Evolutionary conservation across 2,888 invertebrate genomes (phyloP), one percentile per base, ranked within the genome.

Genomic region (Phortica okadai): DNA sequence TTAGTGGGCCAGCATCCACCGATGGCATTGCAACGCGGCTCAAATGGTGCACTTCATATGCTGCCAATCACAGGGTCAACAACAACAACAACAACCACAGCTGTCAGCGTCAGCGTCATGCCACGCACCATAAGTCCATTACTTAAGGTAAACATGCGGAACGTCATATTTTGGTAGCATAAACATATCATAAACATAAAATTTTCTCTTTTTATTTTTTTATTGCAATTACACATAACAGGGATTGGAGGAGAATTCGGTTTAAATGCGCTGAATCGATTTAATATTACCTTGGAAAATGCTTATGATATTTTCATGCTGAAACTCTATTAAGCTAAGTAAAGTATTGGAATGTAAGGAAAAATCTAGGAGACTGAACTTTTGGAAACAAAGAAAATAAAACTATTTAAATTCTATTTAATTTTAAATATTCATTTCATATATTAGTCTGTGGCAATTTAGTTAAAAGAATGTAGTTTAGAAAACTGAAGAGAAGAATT

Each of bases 1-100:
- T 92, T 95, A 82, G 93, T 96, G 82, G 93, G 93, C 41, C 91
- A 90, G 64, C 88, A 90, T 79, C 84, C 84, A 7, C 90, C 83
- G 74, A 89, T 86, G 81, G 85, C 81, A 74, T 87, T 85, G 83
- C 91, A 90, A 79, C 90, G 91, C 16, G 90, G 90, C 74, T 91
- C 91, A 41, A 91, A 90, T 81, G 91, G 91, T 77, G 89, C 91
- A 58, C 78, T 91, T 73, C 90, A 91, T 78, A 88, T 91, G 86
- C 80, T 89, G 79, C 87, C 90, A 74, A 84, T 85, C 77, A 80
- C 85, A 44, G 81, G 83, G 58, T 74, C 56, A 74, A 72, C 85
- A 79, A 86, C 86, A 76, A 76, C 86, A 76, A 76, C 83, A 64
- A 73, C 86, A 45, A 73, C 82, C 33, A 82, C 83, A 7, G 84